A percentile compares a stretch with the other conserved stretches of the same genome.
phyloP scores from a whole-genome alignment of 2,113 vertebrate species.

The Andinoacara biseriatus region DNA sequence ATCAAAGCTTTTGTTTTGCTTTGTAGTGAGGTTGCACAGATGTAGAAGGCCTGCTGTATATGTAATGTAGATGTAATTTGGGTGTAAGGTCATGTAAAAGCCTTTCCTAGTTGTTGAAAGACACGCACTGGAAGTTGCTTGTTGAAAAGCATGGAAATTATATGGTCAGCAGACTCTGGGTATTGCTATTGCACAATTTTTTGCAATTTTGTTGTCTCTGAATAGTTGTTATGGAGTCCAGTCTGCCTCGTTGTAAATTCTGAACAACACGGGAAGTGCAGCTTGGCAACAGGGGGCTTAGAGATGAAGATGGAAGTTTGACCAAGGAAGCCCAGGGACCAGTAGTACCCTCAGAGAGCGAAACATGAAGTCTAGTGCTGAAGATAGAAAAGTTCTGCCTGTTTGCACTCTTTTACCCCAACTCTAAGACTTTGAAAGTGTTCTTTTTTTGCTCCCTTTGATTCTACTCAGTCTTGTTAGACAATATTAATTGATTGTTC shows the following conservation, averaged over 20 bases:
- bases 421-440: not conserved
- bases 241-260: not conserved
- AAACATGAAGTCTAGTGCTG: slow-evolving; percentile 20
- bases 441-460: not conserved
- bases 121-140: not conserved
- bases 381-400: slow-evolving; percentile 53
- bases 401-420: not conserved
- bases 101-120: not conserved
- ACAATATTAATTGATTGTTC: slow-evolving; percentile 5
- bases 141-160: not conserved
- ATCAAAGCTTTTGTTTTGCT: slow-evolving; percentile 42
- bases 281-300: slow-evolving; percentile 47
- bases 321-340: slow-evolving; percentile 20
- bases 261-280: slow-evolving; percentile 54
- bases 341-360: slow-evolving; percentile 30
- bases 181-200: not conserved
- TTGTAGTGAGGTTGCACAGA: slow-evolving; percentile 38
- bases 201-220: not conserved
- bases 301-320: slow-evolving; percentile 40
- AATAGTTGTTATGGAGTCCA: not conserved
- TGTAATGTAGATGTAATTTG: slow-evolving; percentile 15
- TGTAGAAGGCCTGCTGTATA: not conserved
- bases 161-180: not conserved
- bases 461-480: not conserved
- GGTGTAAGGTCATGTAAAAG: slow-evolving; percentile 20